These are phyloP conservation scores for Odiellus spinosus DNA, from an alignment of 2,888 invertebrate genomes.

Conservation along the genomic window DNA sequence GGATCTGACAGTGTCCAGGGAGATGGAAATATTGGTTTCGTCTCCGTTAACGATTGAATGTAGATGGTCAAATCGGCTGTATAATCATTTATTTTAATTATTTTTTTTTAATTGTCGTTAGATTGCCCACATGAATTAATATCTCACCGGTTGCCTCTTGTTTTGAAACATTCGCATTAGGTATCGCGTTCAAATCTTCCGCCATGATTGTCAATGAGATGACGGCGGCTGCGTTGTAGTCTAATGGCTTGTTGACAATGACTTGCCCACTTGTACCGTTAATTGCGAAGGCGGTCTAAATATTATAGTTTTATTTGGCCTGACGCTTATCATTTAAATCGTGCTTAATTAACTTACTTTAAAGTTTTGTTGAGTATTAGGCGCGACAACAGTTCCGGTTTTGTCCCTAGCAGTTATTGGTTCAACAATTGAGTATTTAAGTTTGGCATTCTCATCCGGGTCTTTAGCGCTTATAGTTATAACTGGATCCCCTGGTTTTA, in stretches of 20 bases:
- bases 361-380: conserved; percentile 44
- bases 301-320: no score
- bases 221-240: conserved; percentile 56
- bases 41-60: conserved; percentile 57
- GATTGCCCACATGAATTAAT: no score
- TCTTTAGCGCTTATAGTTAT: conserved; percentile 41
- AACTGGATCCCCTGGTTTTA: conserved; percentile 36
- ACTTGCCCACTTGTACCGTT: conserved; percentile 51
- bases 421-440: conserved; percentile 51
- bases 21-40: conserved; percentile 55
- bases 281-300: conserved; percentile 34
- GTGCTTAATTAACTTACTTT: conserved; percentile 33
- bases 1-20: conserved; percentile 54
- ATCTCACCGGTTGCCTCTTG: conserved; percentile 13
- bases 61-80: conserved; percentile 55
- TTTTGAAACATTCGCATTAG: conserved; percentile 9
- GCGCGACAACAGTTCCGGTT: conserved; percentile 50
- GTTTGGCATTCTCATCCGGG: conserved; percentile 36
- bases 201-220: conserved; percentile 55
- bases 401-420: conserved; percentile 54
- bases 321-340: no score
- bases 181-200: conserved; percentile 50
- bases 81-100: no score
- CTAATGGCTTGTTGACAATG: conserved; percentile 46
- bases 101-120: no score